phyloP scores from a whole-genome alignment of 2,888 invertebrate species.

The Apamea sordens region DNA sequence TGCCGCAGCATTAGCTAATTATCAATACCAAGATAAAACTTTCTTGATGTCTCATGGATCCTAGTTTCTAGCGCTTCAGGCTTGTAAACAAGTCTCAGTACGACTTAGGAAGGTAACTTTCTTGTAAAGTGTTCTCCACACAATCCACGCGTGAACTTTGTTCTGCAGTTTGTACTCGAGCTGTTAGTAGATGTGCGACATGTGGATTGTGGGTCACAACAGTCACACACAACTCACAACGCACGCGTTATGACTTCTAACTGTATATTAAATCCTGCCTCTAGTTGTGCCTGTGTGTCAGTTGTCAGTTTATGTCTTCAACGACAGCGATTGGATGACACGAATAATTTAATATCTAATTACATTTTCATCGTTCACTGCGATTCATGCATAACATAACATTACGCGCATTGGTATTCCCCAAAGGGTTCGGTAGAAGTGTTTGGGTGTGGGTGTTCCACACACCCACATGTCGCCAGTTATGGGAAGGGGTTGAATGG shows the following conservation, averaged over 20 bases:
- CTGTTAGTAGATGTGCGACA: neutral
- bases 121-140: slow-evolving; percentile 15
- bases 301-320: neutral
- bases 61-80: neutral
- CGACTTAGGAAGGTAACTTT: neutral
- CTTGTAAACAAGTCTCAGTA: neutral
- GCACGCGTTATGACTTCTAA: slow-evolving; percentile 4
- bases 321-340: neutral
- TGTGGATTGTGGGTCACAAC: too few relatives aligned
- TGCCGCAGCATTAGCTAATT: neutral
- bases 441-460: too few relatives aligned
- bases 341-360: neutral
- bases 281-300: neutral
- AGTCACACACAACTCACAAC: too few relatives aligned
- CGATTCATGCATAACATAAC: neutral
- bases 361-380: neutral
- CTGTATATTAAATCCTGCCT: slow-evolving; percentile 25
- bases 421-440: neutral
- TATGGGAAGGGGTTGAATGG: neutral
- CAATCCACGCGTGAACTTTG: slow-evolving; percentile 9
- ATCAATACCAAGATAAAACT: neutral
- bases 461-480: neutral
- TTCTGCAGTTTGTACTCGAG: slow-evolving; percentile 14
- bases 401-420: neutral
- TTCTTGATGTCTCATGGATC: neutral